These are phyloP conservation scores for Spilarctia lutea DNA, from an alignment of 2,888 invertebrate genomes.

Conservation along the genomic window DNA sequence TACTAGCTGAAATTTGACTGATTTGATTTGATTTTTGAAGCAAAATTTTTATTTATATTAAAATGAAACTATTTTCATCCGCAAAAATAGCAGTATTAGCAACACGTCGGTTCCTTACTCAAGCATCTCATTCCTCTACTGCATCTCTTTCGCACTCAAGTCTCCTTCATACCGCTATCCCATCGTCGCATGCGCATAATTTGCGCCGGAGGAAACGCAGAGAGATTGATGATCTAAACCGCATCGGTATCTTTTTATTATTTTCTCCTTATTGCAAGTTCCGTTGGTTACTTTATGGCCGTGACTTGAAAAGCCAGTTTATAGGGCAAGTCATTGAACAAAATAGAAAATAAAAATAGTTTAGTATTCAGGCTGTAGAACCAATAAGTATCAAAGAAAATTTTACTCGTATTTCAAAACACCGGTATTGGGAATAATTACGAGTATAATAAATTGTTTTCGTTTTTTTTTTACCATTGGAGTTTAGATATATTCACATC, in stretches of 20 bases:
- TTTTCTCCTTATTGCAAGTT: slow-evolving; percentile 50
- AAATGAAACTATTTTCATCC: slow-evolving; percentile 14
- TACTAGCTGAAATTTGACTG: neutral
- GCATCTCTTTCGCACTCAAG: slow-evolving; percentile 48
- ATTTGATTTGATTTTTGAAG: neutral
- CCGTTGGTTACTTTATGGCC: slow-evolving; percentile 50
- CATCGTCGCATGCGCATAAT: slow-evolving; percentile 66
- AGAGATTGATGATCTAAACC: slow-evolving; percentile 80
- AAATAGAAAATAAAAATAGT: neutral
- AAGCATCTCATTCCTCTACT: slow-evolving; percentile 48
- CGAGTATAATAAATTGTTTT: neutral
- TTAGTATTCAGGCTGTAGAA: neutral
- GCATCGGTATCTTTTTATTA: slow-evolving; percentile 59
- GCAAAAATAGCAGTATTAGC: slow-evolving; percentile 55
- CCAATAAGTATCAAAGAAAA: neutral
- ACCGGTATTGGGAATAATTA: neutral
- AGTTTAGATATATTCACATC: neutral
- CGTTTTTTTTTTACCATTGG: neutral
- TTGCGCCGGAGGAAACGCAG: slow-evolving; percentile 75
- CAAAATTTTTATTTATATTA: neutral
- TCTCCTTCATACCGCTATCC: slow-evolving; percentile 31
- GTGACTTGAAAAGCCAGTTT: slow-evolving; percentile 1
- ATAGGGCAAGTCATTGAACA: slow-evolving; percentile 3
- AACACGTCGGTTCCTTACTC: slow-evolving; percentile 57
- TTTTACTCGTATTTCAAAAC: neutral